These are phyloP conservation scores for Drosophila gunungcola DNA, from an alignment of 1,140 invertebrate genomes.

Conservation along the genomic window DNA sequence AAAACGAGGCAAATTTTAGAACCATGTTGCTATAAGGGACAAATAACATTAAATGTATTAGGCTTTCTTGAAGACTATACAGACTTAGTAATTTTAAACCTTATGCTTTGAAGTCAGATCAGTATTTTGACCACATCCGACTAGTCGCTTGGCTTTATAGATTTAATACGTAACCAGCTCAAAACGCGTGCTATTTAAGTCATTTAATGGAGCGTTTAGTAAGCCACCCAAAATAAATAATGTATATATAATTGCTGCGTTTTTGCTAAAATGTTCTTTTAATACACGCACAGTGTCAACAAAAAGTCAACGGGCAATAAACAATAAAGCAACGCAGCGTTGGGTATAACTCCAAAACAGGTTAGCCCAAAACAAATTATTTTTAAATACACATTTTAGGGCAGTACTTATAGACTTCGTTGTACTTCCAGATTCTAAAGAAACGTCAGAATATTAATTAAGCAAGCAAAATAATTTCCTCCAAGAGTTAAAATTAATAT, in stretches of 20 bases:
- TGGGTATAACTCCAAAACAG: constrained; percentile 3
- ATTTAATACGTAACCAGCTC: constrained; percentile 20
- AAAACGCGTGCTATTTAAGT: constrained; percentile 43
- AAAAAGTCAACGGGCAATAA: constrained; percentile 35
- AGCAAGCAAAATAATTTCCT: neutral
- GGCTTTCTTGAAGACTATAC: neutral
- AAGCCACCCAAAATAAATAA: constrained; percentile 32
- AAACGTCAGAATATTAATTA: neutral
- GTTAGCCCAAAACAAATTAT: neutral
- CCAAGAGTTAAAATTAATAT: too few relatives aligned
- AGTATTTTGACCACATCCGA: constrained; percentile 28
- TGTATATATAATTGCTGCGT: constrained; percentile 39
- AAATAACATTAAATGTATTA: neutral
- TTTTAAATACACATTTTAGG: constrained; percentile 1
- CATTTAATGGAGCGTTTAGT: constrained; percentile 69
- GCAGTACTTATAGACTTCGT: constrained; percentile 6
- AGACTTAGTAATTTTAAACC: constrained; percentile 8
- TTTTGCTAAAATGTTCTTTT: constrained; percentile 38
- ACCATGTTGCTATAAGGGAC: constrained; percentile 57
- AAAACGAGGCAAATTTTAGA: constrained; percentile 39
- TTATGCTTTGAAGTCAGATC: constrained; percentile 19
- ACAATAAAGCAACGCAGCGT: constrained; percentile 1
- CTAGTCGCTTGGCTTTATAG: constrained; percentile 16
- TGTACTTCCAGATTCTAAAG: neutral
- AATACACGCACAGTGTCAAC: constrained; percentile 33